Conservation (phyloP, 2,888 invertebrate species). For the Leptinotarsa haldemani region DNA sequence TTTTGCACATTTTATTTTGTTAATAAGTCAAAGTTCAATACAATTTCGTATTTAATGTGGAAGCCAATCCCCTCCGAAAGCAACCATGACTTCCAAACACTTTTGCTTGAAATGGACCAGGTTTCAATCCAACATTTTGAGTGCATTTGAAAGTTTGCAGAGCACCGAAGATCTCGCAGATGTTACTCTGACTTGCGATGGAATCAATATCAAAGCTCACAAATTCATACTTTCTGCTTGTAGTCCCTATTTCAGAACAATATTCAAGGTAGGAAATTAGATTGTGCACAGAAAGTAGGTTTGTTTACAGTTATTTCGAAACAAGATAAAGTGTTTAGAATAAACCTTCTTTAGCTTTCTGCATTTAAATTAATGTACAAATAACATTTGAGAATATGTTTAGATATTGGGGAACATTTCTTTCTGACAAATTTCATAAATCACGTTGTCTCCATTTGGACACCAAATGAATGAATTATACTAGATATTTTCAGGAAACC, state of each 20-base stretch:
- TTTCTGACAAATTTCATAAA: too few relatives aligned
- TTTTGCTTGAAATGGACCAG: constrained; percentile 83
- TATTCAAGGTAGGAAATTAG: constrained; percentile 72
- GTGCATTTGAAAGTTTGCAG: constrained; percentile 77
- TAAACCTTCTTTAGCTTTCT: too few relatives aligned
- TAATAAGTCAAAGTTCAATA: constrained; percentile 9
- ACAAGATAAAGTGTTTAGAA: background rate
- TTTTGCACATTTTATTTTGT: constrained; percentile 17
- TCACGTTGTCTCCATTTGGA: too few relatives aligned
- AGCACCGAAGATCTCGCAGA: constrained; percentile 78
- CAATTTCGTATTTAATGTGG: constrained; percentile 36
- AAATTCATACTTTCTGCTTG: constrained; percentile 81
- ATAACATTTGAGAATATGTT: too few relatives aligned
- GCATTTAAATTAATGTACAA: too few relatives aligned
- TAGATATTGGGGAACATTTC: too few relatives aligned
- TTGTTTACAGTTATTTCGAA: constrained; percentile 19
- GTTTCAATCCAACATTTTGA: constrained; percentile 77
- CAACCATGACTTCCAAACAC: constrained; percentile 68
- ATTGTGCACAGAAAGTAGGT: constrained; percentile 35
- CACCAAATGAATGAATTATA: too few relatives aligned
- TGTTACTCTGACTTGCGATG: constrained; percentile 80
- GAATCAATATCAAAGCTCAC: constrained; percentile 78
- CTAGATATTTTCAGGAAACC: too few relatives aligned
- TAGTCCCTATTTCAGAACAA: constrained; percentile 80
- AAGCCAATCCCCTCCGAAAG: constrained; percentile 30